Evolutionary conservation across 2,113 vertebrate genomes (phyloP).

Genomic region (Eptesicus fuscus): DNA sequence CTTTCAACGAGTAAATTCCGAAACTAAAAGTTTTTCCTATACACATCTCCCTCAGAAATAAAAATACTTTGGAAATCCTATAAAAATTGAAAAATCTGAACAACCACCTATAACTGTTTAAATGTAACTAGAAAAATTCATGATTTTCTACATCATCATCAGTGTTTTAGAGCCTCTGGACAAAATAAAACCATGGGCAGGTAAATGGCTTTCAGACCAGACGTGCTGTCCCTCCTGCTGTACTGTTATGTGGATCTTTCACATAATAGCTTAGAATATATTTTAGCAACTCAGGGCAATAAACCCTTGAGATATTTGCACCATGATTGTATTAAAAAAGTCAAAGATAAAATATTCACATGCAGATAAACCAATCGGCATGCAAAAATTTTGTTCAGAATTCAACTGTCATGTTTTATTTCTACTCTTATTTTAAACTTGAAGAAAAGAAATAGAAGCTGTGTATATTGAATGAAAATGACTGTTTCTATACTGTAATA

Average conservation of each 20-base stretch:
- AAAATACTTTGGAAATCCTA: constrained; percentile 21
- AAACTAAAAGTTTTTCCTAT: background rate
- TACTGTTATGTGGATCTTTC: background rate
- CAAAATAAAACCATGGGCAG: constrained; percentile 6
- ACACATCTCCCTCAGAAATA: background rate
- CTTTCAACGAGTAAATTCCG: background rate
- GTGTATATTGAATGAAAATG: background rate
- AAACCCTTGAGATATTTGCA: background rate
- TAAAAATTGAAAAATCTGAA: constrained; percentile 12
- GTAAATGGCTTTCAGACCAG: constrained; percentile 26
- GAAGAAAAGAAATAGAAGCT: background rate
- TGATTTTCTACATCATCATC: constrained; percentile 9
- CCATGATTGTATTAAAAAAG: background rate
- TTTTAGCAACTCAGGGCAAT: background rate
- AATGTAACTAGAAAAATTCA: constrained; percentile 28
- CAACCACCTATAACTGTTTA: background rate
- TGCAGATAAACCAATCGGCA: background rate
- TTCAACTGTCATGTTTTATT: background rate
- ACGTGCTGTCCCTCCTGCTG: background rate
- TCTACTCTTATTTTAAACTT: background rate
- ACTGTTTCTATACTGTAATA: background rate
- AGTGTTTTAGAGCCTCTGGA: background rate
- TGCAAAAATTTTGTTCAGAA: background rate
- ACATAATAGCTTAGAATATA: background rate
- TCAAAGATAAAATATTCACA: background rate